phyloP scores from a whole-genome alignment of 2,797 vertebrate genomes.

The Tokudaia tokunoshimensis region DNA sequence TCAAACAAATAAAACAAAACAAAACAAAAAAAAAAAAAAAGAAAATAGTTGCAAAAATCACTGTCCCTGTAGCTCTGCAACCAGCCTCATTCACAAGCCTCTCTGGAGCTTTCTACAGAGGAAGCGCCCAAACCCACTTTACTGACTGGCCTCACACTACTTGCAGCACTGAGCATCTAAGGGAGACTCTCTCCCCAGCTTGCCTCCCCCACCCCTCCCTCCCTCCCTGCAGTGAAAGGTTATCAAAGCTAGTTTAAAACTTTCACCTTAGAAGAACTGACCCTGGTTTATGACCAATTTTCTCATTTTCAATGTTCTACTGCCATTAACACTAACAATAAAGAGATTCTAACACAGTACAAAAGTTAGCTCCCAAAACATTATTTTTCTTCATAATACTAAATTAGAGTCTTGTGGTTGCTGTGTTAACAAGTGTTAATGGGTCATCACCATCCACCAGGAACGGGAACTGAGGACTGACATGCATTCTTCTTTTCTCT shows the following conservation, averaged over 20 bases:
- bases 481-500: background rate
- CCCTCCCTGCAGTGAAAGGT: background rate
- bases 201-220: background rate
- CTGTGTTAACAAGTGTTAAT: background rate
- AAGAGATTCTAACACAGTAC: background rate
- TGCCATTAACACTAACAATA: slow-evolving; percentile 21
- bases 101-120: background rate
- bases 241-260: background rate
- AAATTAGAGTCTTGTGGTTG: background rate
- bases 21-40: background rate
- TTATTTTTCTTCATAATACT: background rate
- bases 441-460: background rate
- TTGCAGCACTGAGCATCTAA: background rate
- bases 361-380: slow-evolving; percentile 27
- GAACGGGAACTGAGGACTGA: background rate
- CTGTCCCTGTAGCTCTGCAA: background rate
- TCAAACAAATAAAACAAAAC: too few relatives aligned
- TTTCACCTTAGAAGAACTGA: slow-evolving; percentile 39
- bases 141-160: background rate
- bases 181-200: background rate
- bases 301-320: background rate
- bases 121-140: background rate
- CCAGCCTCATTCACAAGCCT: background rate
- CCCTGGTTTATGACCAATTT: background rate
- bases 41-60: slow-evolving; percentile 4